Evolutionary conservation across 2,113 vertebrate genomes (phyloP), one percentile per base, ranked within the genome.

Genomic region (Cairina moschata): DNA sequence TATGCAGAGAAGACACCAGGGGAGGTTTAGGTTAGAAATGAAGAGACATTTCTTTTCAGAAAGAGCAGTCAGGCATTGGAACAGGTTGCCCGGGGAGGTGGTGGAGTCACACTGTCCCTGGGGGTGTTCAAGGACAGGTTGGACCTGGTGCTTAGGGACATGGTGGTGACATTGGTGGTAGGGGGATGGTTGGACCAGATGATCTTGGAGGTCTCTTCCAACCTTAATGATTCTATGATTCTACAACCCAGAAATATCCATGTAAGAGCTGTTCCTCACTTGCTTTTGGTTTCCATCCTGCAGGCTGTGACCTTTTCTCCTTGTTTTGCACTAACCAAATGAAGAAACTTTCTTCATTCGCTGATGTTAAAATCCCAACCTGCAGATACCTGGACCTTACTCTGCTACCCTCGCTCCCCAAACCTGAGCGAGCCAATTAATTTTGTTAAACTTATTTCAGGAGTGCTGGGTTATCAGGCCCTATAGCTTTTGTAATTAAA

Each of bases 251-350:
- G 50, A 66, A 88, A 74, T 0, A 2, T 15, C 42, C 60, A 15
- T 55, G 11, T 8, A 77, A 55, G 34, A 91, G 58, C 58, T 32
- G 6, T 8, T 88, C 50, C n/a, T 81, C 2, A 1, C 46, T 28
- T 69, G 20, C 46, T 2, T 1, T 42, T 1, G 1, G 23, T n/a
- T 77, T 23, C 59, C 71, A 17, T 26, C 67, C 65, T 63, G 46
- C 2, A 7, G 56, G 21, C 11, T 0, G 3, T 0, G 1, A 59
- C 9, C 31, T 18, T 5, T 52, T 48, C n/a, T 40, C 60, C 68
- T 42, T 71, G 55, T 29, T 69, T 68, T 8, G 17, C 4, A 58
- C 31, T 32, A 66, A 26, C 16, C 28, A 65, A 40, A 40, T 40
- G 58, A 28, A 83, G 31, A 66, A 77, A 74, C 10, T 38, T n/a